Percentiles rank a stretch among this genome's conserved stretches.
phyloP scores from a whole-genome alignment of 2,797 vertebrate species.

The Salarias fasciatus region DNA sequence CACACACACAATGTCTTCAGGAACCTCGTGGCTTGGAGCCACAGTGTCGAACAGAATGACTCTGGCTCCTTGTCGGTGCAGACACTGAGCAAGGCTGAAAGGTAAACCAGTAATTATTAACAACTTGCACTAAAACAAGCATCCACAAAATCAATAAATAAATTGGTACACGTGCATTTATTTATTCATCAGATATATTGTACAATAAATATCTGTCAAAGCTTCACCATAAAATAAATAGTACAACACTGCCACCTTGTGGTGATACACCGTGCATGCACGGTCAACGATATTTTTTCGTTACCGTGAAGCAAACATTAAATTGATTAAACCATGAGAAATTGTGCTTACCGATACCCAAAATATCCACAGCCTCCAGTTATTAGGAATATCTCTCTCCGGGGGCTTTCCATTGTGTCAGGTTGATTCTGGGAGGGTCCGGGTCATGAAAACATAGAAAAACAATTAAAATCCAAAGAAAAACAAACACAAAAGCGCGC shows the following conservation, averaged over 20 bases:
- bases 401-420: slow-evolving; percentile 58
- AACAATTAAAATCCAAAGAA: neutral
- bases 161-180: neutral
- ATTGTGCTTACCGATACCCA: slow-evolving; percentile 87
- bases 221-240: neutral
- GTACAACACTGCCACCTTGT: slow-evolving; percentile 44
- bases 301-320: neutral
- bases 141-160: neutral
- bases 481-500: too few relatives aligned
- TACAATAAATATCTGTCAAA: neutral
- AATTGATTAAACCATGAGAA: neutral
- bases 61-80: slow-evolving; percentile 80
- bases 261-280: neutral
- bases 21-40: slow-evolving; percentile 76
- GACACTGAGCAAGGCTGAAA: slow-evolving; percentile 88
- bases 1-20: slow-evolving; percentile 85
- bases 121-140: neutral
- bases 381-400: slow-evolving; percentile 80
- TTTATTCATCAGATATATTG: too few relatives aligned
- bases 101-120: neutral
- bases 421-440: slow-evolving; percentile 28
- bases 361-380: slow-evolving; percentile 96
- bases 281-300: neutral
- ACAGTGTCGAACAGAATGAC: slow-evolving; percentile 89
- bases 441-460: neutral